Conservation (phyloP, 2,113 vertebrate genomes). For the Dascyllus trimaculatus region DNA sequence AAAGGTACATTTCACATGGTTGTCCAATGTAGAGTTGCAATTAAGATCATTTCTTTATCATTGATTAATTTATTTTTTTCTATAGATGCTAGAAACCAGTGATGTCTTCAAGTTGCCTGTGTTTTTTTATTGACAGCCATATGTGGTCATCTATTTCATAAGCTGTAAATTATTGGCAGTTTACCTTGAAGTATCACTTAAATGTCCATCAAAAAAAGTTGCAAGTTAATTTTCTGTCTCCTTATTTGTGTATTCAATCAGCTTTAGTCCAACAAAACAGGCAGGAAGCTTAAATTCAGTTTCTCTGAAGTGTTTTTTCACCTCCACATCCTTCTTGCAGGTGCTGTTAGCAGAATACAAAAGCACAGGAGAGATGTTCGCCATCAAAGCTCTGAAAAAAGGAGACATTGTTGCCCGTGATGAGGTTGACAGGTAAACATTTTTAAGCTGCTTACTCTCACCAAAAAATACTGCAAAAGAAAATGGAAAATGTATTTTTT, state of each 20-base stretch:
- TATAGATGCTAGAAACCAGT: no score
- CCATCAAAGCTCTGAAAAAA: conserved; percentile 99
- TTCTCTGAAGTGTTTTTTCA: not conserved
- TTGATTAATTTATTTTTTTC: not conserved
- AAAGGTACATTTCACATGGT: conserved; percentile 86
- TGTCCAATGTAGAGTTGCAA: no score
- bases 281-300: no score
- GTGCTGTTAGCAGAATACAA: conserved; percentile 98
- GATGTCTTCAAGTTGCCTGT: not conserved
- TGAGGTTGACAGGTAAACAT: conserved; percentile 96
- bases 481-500: no score
- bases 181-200: not conserved
- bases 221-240: not conserved
- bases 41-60: not conserved
- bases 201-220: not conserved
- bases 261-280: no score
- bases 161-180: not conserved
- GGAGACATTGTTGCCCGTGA: conserved; percentile 98
- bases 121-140: not conserved
- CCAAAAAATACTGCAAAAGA: not conserved
- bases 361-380: conserved; percentile 99
- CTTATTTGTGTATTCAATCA: no score
- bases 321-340: conserved; percentile 70
- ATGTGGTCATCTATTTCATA: not conserved
- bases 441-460: not conserved